A percentile compares a stretch with the other conserved stretches of the same genome.
These are phyloP conservation scores for Tethea ocularis DNA, from an alignment of 2,888 invertebrate genomes.

Conservation along the genomic window DNA sequence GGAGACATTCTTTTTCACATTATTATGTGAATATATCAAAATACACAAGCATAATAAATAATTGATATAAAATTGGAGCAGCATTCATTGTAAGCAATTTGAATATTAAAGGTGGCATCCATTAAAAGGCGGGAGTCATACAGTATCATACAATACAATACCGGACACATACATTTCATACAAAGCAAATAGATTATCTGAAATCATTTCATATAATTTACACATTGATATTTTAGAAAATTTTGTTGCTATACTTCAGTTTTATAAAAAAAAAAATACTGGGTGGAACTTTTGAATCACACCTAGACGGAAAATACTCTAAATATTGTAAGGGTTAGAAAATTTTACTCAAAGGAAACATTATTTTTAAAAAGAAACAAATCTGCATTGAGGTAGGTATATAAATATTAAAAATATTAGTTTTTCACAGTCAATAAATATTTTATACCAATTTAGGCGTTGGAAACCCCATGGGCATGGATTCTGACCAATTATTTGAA, in stretches of 20 bases:
- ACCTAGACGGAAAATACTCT: no score
- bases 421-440: no score
- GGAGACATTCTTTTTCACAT: not conserved
- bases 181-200: slow-evolving; percentile 4
- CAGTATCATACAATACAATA: slow-evolving; percentile 2
- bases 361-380: no score
- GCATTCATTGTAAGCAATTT: not conserved
- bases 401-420: no score
- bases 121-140: not conserved
- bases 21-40: not conserved
- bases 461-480: no score
- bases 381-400: no score
- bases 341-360: no score
- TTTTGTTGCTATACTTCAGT: not conserved
- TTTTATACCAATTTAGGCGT: no score
- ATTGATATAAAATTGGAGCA: not conserved
- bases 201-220: not conserved
- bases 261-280: not conserved
- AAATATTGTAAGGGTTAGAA: no score
- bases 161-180: not conserved
- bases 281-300: no score
- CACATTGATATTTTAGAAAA: not conserved
- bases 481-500: no score
- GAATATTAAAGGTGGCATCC: not conserved
- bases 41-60: not conserved